A percentile compares a stretch with the other conserved stretches of the same genome.
phyloP scores from a whole-genome alignment of 2,888 invertebrate genomes.

The Camptogramma bilineatum region DNA sequence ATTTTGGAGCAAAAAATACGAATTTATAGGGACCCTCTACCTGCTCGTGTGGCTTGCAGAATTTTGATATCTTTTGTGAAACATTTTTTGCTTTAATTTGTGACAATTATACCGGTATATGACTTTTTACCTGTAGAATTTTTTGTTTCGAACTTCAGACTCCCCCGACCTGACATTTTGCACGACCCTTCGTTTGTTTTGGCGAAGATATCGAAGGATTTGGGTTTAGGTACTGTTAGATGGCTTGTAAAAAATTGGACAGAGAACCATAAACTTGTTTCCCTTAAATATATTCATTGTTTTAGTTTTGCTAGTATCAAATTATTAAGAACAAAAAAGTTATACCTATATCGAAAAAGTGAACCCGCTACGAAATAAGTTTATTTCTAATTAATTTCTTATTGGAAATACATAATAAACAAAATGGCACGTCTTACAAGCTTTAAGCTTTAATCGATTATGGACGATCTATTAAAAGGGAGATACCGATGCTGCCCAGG shows the following conservation, averaged over 20 bases:
- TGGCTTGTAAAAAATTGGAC: conserved; percentile 49
- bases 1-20: conserved; percentile 68
- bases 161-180: conserved; percentile 74
- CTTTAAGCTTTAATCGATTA: conserved; percentile 75
- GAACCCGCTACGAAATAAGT: not conserved
- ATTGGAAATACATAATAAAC: conserved; percentile 35
- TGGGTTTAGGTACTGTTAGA: conserved; percentile 68
- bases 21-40: conserved; percentile 76
- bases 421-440: conserved; percentile 47
- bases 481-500: conserved; percentile 71
- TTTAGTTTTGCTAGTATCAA: not conserved
- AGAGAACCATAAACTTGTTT: not conserved
- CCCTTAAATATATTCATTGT: not conserved
- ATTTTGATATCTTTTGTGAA: conserved; percentile 84
- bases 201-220: conserved; percentile 60
- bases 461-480: conserved; percentile 77
- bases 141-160: conserved; percentile 66
- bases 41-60: conserved; percentile 86
- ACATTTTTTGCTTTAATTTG: conserved; percentile 84
- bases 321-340: no score
- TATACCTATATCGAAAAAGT: not conserved
- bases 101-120: conserved; percentile 86
- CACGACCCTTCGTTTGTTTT: conserved; percentile 78
- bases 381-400: conserved; percentile 33
- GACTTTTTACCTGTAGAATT: conserved; percentile 81